Conservation (phyloP, 2,888 invertebrate genomes). For the Hirtodrosophila trivittata region DNA sequence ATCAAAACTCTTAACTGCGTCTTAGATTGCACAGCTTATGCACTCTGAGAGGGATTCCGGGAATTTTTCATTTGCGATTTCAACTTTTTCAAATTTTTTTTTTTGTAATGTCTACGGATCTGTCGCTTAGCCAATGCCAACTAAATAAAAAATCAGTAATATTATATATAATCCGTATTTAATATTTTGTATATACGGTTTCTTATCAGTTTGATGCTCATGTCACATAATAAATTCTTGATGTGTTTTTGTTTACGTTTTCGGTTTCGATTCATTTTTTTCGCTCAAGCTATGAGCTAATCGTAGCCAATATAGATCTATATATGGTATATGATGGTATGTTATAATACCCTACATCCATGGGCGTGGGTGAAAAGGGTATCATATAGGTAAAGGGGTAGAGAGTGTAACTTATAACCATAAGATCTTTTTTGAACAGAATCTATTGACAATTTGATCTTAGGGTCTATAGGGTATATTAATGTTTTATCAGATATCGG, state of each 20-base stretch:
- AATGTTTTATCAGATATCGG: too few relatives aligned
- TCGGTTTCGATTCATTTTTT: constrained; percentile 54
- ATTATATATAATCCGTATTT: constrained; percentile 13
- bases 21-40: constrained; percentile 66
- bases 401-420: too few relatives aligned
- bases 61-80: constrained; percentile 50
- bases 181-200: constrained; percentile 20
- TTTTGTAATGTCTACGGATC: not conserved
- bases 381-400: too few relatives aligned
- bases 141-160: constrained; percentile 13
- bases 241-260: constrained; percentile 65
- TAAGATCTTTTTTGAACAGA: too few relatives aligned
- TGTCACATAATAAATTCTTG: constrained; percentile 56
- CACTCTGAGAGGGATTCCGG: constrained; percentile 22
- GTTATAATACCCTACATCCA: not conserved
- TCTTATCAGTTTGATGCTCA: constrained; percentile 53
- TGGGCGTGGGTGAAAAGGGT: too few relatives aligned
- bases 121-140: not conserved
- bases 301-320: constrained; percentile 30
- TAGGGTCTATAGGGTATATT: too few relatives aligned
- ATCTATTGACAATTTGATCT: too few relatives aligned
- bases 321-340: constrained; percentile 14
- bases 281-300: constrained; percentile 54
- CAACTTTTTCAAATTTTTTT: constrained; percentile 25
- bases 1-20: constrained; percentile 59